Conservation (phyloP, 2,113 vertebrate species). For the Hypomesus transpacificus region DNA sequence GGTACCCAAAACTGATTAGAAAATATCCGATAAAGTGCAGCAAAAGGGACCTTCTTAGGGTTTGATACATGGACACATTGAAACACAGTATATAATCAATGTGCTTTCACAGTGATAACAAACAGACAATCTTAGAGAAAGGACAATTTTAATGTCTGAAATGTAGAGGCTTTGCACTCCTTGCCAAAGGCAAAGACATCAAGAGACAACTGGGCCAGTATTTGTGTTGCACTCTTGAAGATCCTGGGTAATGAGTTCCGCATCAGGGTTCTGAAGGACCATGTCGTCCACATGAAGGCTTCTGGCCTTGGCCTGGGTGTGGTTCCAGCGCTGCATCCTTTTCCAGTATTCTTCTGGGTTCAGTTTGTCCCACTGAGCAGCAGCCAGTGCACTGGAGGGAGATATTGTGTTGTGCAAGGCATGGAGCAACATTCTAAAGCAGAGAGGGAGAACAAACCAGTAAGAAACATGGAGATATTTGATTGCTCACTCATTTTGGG, state of each 20-base stretch:
- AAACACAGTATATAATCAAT: too few species aligned
- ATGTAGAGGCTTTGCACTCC: too few species aligned
- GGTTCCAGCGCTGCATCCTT: constrained; percentile 63
- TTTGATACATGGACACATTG: too few species aligned
- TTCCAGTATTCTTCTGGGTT: constrained; percentile 37
- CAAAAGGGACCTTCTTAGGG: too few species aligned
- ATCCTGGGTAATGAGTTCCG: neutral
- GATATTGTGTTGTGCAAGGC: constrained; percentile 69
- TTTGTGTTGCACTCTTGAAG: constrained; percentile 7
- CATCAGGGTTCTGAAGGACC: constrained; percentile 18
- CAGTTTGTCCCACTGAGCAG: constrained; percentile 62
- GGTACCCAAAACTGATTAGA: too few species aligned
- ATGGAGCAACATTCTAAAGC: constrained; percentile 72
- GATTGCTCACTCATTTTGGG: neutral
- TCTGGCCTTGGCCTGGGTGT: constrained; percentile 9
- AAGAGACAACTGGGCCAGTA: constrained; percentile 31
- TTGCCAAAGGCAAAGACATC: constrained; percentile 16
- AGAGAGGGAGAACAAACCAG: neutral
- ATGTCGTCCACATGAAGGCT: constrained; percentile 23
- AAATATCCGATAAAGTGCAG: neutral
- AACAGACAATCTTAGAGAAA: neutral
- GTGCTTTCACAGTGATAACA: too few species aligned
- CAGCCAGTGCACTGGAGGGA: constrained; percentile 60
- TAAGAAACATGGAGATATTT: too few species aligned
- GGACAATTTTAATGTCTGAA: neutral